Evolutionary conservation across 1,140 invertebrate species (phyloP).

Genomic region (Macrocentrus cingulum): DNA sequence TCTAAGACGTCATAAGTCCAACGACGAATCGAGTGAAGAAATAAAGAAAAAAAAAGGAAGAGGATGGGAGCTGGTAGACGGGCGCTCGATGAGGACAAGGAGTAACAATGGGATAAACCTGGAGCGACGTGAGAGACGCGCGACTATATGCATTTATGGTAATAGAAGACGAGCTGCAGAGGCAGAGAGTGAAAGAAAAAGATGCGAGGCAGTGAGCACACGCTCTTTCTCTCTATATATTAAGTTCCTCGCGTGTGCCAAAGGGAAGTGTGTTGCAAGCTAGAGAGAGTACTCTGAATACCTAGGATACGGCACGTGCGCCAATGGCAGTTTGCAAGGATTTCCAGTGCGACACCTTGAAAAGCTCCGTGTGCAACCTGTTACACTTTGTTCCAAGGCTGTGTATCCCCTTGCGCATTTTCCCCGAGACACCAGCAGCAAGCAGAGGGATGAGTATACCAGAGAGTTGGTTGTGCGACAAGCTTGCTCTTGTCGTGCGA

Average conservation of each 20-base stretch:
- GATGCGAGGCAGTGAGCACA: constrained; percentile 3
- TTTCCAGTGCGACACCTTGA: constrained; percentile 19
- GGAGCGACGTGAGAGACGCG: not conserved
- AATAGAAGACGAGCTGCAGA: constrained; percentile 5
- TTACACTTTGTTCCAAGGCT: constrained; percentile 25
- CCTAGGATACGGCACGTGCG: constrained; percentile 28
- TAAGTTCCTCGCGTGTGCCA: too few relatives aligned
- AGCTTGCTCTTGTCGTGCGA: too few relatives aligned
- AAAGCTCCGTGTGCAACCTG: constrained; percentile 23
- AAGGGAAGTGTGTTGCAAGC: constrained; percentile 3
- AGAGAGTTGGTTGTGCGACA: too few relatives aligned
- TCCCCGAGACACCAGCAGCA: not conserved
- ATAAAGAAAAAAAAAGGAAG: not conserved
- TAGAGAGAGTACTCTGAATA: constrained; percentile 3
- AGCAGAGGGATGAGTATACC: too few relatives aligned
- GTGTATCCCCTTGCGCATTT: not conserved
- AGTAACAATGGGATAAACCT: constrained; percentile 19
- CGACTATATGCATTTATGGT: constrained; percentile 9
- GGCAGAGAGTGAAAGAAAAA: constrained; percentile 10
- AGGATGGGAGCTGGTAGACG: constrained; percentile 7
- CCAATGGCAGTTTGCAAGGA: constrained; percentile 24
- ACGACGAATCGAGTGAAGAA: not conserved
- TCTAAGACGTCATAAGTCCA: constrained; percentile 5
- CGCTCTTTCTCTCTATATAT: not conserved
- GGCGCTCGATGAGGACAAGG: too few relatives aligned